These are phyloP conservation scores for Mermis nigrescens DNA, from an alignment of 2,888 invertebrate genomes.

Conservation along the genomic window DNA sequence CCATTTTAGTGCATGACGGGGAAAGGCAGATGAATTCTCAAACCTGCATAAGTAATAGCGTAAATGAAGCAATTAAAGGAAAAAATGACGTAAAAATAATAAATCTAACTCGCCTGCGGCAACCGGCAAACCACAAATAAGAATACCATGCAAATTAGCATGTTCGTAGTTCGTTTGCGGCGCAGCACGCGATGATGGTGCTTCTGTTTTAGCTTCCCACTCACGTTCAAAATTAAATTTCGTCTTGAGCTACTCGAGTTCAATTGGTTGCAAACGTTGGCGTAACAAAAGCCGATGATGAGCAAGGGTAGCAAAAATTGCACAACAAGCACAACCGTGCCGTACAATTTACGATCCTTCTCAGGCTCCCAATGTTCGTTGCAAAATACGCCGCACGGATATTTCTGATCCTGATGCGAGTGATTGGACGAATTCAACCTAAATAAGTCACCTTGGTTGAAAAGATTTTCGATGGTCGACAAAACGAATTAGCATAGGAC, in stretches of 20 bases:
- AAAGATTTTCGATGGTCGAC: too few species aligned
- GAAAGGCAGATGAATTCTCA: too few species aligned
- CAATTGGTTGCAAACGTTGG: conserved; percentile 46
- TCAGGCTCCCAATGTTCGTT: conserved; percentile 62
- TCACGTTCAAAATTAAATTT: background rate
- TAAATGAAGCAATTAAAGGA: too few species aligned
- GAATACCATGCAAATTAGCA: conserved; percentile 78
- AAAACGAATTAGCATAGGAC: too few species aligned
- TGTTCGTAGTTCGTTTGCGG: conserved; percentile 72
- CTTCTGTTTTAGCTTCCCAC: conserved; percentile 44
- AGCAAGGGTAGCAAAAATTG: conserved; percentile 80
- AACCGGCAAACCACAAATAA: conserved; percentile 3
- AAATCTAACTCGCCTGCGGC: background rate
- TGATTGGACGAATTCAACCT: too few species aligned
- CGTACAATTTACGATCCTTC: conserved; percentile 52
- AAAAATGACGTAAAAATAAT: too few species aligned
- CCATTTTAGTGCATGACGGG: too few species aligned
- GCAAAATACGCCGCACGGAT: conserved; percentile 40
- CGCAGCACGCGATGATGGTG: conserved; percentile 68
- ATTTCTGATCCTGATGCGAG: too few species aligned
- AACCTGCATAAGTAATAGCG: too few species aligned
- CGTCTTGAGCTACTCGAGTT: background rate
- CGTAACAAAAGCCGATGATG: conserved; percentile 77
- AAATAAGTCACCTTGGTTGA: too few species aligned
- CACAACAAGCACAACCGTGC: conserved; percentile 59